Evolutionary conservation across 1,140 invertebrate genomes (phyloP).

Genomic region (Cotesia glomerata): DNA sequence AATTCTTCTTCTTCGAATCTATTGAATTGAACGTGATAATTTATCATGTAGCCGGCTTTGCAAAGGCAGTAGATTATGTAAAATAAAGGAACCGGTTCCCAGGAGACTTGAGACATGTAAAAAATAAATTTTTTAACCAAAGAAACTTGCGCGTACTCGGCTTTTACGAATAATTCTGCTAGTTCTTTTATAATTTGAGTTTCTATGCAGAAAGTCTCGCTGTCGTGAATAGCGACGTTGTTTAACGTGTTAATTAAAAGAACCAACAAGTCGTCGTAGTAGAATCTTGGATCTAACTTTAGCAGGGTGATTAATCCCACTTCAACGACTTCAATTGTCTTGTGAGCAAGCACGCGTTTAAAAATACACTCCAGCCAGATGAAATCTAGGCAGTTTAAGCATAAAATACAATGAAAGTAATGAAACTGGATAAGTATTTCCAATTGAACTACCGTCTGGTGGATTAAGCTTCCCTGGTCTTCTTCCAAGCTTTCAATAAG

Average conservation of each 20-base stretch:
- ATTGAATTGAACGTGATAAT: background rate
- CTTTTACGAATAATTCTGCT: conserved; percentile 32
- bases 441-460: conserved; percentile 61
- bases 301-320: conserved; percentile 53
- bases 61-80: conserved; percentile 44
- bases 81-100: conserved; percentile 55
- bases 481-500: conserved; percentile 68
- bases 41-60: conserved; percentile 10
- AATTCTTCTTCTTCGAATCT: too few species aligned
- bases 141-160: conserved; percentile 23
- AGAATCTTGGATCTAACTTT: conserved; percentile 32
- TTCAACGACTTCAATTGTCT: conserved; percentile 59
- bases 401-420: conserved; percentile 29
- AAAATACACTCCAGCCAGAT: conserved; percentile 59
- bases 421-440: conserved; percentile 44
- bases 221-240: conserved; percentile 49
- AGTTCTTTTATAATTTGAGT: conserved; percentile 42
- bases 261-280: conserved; percentile 39
- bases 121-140: conserved; percentile 37
- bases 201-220: conserved; percentile 12
- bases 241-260: conserved; percentile 44
- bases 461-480: conserved; percentile 67
- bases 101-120: conserved; percentile 35
- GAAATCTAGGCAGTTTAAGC: conserved; percentile 42
- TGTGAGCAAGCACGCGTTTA: conserved; percentile 56